A percentile compares a stretch with the other conserved stretches of the same genome.
These are phyloP conservation scores for Drosophila aldrichi DNA, from an alignment of 2,888 invertebrate species.

Conservation along the genomic window DNA sequence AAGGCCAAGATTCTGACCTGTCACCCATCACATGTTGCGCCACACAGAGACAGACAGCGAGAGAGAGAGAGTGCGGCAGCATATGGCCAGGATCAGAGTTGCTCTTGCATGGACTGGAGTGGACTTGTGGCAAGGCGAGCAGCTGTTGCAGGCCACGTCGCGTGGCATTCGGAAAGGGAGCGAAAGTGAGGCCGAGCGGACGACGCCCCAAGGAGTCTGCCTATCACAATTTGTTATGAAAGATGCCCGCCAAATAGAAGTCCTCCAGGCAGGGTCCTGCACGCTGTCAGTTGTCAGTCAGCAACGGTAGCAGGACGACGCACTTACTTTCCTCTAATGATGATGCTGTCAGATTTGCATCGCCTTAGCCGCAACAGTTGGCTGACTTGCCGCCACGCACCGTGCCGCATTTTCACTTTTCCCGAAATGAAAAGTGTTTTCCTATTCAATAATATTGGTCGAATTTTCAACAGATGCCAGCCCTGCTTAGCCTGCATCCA, in stretches of 20 bases:
- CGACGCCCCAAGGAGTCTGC: constrained; percentile 76
- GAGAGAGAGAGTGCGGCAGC: constrained; percentile 9
- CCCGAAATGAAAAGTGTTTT: constrained; percentile 72
- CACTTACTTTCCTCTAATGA: constrained; percentile 59
- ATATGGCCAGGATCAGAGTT: constrained; percentile 44
- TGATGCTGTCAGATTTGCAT: constrained; percentile 77
- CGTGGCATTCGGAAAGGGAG: constrained; percentile 46
- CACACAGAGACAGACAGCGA: neutral
- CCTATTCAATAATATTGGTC: constrained; percentile 57
- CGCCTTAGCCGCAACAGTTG: constrained; percentile 58
- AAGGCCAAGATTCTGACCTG: constrained; percentile 52
- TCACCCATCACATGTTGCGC: constrained; percentile 67
- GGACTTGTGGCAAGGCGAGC: constrained; percentile 38
- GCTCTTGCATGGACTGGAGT: neutral
- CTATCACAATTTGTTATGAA: constrained; percentile 69
- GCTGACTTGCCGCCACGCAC: constrained; percentile 21
- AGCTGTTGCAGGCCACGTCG: constrained; percentile 59
- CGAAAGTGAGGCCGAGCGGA: constrained; percentile 58
- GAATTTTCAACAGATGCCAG: constrained; percentile 75
- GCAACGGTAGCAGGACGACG: constrained; percentile 18
- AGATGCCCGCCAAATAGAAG: constrained; percentile 22
- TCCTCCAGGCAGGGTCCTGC: constrained; percentile 8
- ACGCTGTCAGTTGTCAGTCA: constrained; percentile 77
- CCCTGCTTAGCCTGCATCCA: constrained; percentile 20
- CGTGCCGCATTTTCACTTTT: constrained; percentile 70